phyloP scores from a whole-genome alignment of 1,140 invertebrate genomes.

The Drosophila jambulina region DNA sequence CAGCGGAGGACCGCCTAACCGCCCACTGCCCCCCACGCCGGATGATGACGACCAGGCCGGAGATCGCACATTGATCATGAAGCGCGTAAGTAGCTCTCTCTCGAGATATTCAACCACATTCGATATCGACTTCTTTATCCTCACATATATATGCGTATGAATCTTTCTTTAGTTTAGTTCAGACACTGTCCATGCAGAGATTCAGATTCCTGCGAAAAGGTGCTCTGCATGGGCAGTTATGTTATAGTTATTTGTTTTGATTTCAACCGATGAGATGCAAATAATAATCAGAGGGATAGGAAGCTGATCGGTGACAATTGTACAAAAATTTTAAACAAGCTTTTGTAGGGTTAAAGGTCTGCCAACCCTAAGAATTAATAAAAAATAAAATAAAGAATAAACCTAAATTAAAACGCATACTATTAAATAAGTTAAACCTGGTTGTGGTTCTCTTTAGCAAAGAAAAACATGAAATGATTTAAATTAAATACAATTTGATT shows the following conservation, averaged over 20 bases:
- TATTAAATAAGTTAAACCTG: conserved; percentile 52
- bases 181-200: background rate
- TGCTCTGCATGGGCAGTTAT: background rate
- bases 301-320: conserved; percentile 38
- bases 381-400: conserved; percentile 36
- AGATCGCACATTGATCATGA: conserved; percentile 95
- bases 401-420: conserved; percentile 34
- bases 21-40: conserved; percentile 96
- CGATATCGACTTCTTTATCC: conserved; percentile 18
- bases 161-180: conserved; percentile 65
- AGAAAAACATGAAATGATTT: conserved; percentile 44
- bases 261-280: conserved; percentile 49
- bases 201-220: too few relatives aligned
- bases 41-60: conserved; percentile 91
- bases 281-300: conserved; percentile 17
- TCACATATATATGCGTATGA: conserved; percentile 21
- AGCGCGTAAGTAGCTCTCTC: conserved; percentile 89
- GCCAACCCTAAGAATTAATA: conserved; percentile 7
- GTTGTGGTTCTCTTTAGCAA: conserved; percentile 78
- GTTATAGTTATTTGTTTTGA: conserved; percentile 33
- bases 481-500: conserved; percentile 33
- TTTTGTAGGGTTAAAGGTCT: conserved; percentile 69
- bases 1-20: conserved; percentile 92
- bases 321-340: conserved; percentile 77
- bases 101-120: background rate